Percentiles rank a stretch among this genome's conserved stretches.
Evolutionary conservation across 2,113 vertebrate species (phyloP).

Genomic region (Uria lomvia): DNA sequence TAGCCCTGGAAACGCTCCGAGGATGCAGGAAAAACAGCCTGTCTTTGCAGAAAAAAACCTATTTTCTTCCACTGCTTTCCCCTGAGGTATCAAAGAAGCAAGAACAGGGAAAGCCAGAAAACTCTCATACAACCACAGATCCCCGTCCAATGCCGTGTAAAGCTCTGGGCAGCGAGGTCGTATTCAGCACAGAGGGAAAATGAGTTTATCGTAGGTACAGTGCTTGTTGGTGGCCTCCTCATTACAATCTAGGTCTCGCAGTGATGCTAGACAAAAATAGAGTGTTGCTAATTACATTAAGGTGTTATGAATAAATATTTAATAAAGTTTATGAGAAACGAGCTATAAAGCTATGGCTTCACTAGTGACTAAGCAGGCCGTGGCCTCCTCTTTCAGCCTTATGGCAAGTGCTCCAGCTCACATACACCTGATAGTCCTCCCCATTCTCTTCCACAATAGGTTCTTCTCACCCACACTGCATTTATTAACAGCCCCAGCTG

Average conservation of each 20-base stretch:
- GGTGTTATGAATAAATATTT: neutral
- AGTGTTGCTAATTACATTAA: neutral
- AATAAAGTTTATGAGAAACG: neutral
- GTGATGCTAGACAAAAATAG: neutral
- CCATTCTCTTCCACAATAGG: neutral
- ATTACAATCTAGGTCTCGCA: neutral
- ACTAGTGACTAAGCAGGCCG: neutral
- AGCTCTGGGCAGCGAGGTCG: neutral
- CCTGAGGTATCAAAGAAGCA: neutral
- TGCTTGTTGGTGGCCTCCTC: neutral
- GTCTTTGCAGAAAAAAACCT: neutral
- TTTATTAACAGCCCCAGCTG: neutral
- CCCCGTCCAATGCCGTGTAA: neutral
- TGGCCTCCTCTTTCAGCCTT: neutral
- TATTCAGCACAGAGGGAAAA: neutral
- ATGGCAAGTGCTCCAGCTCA: neutral
- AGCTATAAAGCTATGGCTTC: neutral
- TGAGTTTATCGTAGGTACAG: neutral
- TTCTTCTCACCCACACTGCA: neutral
- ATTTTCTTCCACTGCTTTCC: neutral
- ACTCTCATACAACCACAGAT: neutral
- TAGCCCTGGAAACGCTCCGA: fast-evolving
- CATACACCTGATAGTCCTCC: fast-evolving
- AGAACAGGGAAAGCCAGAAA: neutral
- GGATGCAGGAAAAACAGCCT: neutral